phyloP scores from a whole-genome alignment of 2,113 vertebrate genomes.

The Dolichallabes microphthalmus region DNA sequence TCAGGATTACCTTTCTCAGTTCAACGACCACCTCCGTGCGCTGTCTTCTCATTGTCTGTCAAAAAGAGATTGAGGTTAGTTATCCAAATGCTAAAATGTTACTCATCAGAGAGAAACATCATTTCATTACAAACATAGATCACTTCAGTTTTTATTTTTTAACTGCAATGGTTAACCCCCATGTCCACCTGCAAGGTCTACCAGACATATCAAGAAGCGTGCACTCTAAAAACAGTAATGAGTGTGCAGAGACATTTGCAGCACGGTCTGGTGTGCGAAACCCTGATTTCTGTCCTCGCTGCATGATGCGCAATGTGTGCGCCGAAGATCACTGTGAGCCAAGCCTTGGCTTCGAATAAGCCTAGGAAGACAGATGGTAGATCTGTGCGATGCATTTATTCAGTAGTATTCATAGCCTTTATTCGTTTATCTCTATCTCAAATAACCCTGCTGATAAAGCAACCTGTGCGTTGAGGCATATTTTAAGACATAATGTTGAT shows the following conservation, averaged over 20 bases:
- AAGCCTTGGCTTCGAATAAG: background rate
- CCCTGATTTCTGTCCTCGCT: background rate
- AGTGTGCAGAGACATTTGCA: background rate
- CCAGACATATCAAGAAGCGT: background rate
- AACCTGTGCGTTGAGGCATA: no score
- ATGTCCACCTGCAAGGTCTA: background rate
- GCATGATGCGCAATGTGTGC: background rate
- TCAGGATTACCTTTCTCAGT: constrained; percentile 86
- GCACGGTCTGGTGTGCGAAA: background rate
- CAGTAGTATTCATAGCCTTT: background rate
- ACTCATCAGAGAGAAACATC: background rate
- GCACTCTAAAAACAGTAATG: background rate
- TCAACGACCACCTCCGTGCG: constrained; percentile 98
- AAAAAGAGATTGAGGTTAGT: constrained; percentile 31
- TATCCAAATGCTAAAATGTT: background rate
- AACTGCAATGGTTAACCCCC: background rate
- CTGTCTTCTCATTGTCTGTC: constrained; percentile 97
- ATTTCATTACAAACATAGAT: background rate
- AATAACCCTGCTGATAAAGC: background rate
- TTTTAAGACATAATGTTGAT: background rate
- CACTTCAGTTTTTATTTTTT: background rate
- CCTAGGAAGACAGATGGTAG: constrained; percentile 24
- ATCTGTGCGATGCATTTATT: background rate
- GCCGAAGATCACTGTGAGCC: background rate
- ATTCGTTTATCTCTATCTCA: background rate